A percentile compares a stretch with the other conserved stretches of the same genome.
phyloP scores from a whole-genome alignment of 2,113 vertebrate genomes.

The Tragelaphus imberbis region DNA sequence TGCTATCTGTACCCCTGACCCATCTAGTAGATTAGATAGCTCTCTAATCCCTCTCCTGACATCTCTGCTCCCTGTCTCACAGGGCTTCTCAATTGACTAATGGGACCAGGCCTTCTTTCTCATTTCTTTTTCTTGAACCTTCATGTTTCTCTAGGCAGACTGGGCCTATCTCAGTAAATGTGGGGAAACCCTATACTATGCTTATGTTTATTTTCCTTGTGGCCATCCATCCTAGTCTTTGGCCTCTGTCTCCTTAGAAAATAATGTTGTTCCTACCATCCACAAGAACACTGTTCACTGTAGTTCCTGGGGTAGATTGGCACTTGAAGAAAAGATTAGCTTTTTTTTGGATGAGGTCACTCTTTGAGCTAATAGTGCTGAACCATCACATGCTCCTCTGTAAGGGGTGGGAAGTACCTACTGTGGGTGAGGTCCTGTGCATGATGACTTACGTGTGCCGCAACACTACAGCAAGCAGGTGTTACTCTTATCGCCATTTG shows the following conservation, averaged over 20 bases:
- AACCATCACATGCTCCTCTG: not conserved
- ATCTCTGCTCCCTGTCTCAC: not conserved
- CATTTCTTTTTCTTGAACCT: not conserved
- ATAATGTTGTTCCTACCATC: not conserved
- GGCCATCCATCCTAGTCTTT: not conserved
- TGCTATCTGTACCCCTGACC: not conserved
- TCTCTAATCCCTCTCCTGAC: not conserved
- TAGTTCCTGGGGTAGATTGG: conserved; percentile 4
- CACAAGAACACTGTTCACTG: not conserved
- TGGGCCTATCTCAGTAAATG: not conserved
- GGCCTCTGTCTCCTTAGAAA: not conserved
- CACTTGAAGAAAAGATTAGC: not conserved
- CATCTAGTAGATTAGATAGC: not conserved
- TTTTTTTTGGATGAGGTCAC: not conserved
- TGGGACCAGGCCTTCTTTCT: not conserved
- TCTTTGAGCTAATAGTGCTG: not conserved
- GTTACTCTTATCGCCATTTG: not conserved
- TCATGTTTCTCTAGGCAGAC: not conserved
- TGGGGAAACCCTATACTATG: not conserved
- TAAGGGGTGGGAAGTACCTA: not conserved
- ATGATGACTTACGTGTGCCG: not conserved
- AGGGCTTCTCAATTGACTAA: not conserved
- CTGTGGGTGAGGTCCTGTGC: not conserved
- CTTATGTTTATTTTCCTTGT: conserved; percentile 12
- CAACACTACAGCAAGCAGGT: not conserved